These are phyloP conservation scores for Ochotona curzoniae DNA, from an alignment of 2,113 vertebrate species.

Conservation along the genomic window DNA sequence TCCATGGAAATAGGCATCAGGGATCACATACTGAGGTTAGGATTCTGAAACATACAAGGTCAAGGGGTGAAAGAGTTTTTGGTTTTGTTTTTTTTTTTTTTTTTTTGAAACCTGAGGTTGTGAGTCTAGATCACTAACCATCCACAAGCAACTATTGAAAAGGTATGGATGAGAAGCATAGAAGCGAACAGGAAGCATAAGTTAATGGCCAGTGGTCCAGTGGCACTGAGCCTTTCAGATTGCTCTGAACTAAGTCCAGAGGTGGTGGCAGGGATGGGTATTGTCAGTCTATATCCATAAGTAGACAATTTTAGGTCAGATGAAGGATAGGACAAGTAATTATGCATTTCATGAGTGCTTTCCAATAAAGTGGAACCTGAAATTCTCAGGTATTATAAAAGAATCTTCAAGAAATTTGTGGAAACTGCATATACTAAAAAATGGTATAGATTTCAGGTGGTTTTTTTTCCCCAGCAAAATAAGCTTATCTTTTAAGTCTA, in stretches of 20 bases:
- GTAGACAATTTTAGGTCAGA: background rate
- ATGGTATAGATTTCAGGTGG: too few species aligned
- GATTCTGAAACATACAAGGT: constrained; percentile 29
- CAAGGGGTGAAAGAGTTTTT: constrained; percentile 15
- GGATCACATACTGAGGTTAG: constrained; percentile 26
- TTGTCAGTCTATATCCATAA: background rate
- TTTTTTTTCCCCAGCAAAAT: too few species aligned
- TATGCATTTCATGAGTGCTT: background rate
- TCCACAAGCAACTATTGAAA: constrained; percentile 26
- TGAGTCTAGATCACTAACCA: constrained; percentile 15
- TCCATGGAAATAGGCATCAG: background rate
- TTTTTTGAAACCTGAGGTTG: constrained; percentile 49
- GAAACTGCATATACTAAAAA: too few species aligned
- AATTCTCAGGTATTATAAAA: background rate
- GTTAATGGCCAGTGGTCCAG: background rate
- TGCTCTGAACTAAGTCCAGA: background rate
- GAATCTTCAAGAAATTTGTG: too few species aligned
- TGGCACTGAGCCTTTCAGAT: background rate
- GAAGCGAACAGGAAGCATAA: background rate
- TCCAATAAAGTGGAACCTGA: constrained; percentile 6
- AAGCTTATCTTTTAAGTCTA: too few species aligned
- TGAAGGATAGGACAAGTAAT: background rate
- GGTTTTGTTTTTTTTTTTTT: background rate
- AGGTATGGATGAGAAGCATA: constrained; percentile 2
- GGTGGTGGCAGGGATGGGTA: background rate